Conservation (phyloP, 92 coral and sea anemone species). For the Zoanthus gigantus region DNA sequence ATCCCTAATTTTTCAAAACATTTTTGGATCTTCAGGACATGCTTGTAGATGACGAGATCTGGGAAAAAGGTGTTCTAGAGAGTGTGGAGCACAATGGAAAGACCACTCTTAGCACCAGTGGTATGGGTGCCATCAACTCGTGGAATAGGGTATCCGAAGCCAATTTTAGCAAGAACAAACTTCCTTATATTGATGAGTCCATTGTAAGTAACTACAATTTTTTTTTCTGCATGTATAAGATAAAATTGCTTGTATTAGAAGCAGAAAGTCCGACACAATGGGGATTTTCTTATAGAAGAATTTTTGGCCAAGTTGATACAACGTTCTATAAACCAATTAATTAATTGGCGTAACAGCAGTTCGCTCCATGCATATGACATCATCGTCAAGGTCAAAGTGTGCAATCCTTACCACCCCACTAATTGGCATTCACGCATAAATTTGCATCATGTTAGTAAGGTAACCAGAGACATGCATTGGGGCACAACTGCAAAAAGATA, state of each 20-base stretch:
- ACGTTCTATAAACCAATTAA: too few relatives aligned
- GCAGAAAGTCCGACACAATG: neutral
- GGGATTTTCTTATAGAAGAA: too few relatives aligned
- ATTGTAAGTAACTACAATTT: constrained; percentile 67
- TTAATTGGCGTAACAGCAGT: too few relatives aligned
- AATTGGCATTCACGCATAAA: too few relatives aligned
- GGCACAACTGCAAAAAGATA: too few relatives aligned
- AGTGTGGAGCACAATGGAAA: constrained; percentile 73
- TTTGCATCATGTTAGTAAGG: too few relatives aligned
- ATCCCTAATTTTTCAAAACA: neutral
- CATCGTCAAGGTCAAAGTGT: too few relatives aligned
- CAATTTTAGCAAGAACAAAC: constrained; percentile 85
- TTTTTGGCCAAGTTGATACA: too few relatives aligned
- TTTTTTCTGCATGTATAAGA: neutral
- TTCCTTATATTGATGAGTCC: constrained; percentile 96
- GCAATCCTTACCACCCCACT: too few relatives aligned
- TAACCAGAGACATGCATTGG: too few relatives aligned
- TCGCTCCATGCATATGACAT: too few relatives aligned
- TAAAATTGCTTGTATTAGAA: neutral
- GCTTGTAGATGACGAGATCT: constrained; percentile 89
- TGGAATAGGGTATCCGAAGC: constrained; percentile 77
- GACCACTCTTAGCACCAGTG: constrained; percentile 62
- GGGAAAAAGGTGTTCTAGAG: constrained; percentile 91
- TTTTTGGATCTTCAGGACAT: constrained; percentile 68
- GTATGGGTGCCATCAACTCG: constrained; percentile 50